These are phyloP conservation scores for Hypothenemus hampei DNA, from an alignment of 1,140 invertebrate genomes.

Conservation along the genomic window DNA sequence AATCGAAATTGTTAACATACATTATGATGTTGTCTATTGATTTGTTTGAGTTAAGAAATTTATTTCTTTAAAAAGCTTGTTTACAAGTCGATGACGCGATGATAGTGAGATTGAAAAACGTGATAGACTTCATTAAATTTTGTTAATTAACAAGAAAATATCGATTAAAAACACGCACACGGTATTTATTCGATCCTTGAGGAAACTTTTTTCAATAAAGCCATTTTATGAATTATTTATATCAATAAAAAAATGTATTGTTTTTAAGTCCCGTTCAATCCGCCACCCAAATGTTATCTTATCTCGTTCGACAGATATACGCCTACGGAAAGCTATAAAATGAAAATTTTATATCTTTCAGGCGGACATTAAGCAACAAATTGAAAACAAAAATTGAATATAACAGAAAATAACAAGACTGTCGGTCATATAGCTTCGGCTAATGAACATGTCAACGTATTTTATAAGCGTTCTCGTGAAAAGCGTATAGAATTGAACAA, in stretches of 20 bases:
- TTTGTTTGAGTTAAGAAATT: not conserved
- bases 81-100: constrained; percentile 1
- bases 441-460: constrained; percentile 36
- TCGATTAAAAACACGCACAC: constrained; percentile 2
- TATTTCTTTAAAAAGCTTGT: constrained; percentile 6
- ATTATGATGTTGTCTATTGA: constrained; percentile 5
- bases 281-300: constrained; percentile 9
- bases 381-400: constrained; percentile 28
- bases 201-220: not conserved
- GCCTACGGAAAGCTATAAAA: constrained; percentile 16
- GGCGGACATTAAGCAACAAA: constrained; percentile 22
- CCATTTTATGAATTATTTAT: not conserved
- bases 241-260: constrained; percentile 2
- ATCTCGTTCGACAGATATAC: constrained; percentile 10
- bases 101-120: not conserved
- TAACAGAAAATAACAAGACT: constrained; percentile 25
- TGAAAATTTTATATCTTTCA: constrained; percentile 23
- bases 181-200: constrained; percentile 1
- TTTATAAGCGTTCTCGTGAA: constrained; percentile 31
- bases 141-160: constrained; percentile 6
- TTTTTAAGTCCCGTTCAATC: not conserved
- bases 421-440: constrained; percentile 21
- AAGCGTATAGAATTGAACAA: constrained; percentile 32
- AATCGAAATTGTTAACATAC: not conserved
- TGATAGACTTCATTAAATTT: constrained; percentile 9